A percentile compares a stretch with the other conserved stretches of the same genome.
Conservation (phyloP, 92 coral and sea anemone genomes). For the Blastomussa wellsi region DNA sequence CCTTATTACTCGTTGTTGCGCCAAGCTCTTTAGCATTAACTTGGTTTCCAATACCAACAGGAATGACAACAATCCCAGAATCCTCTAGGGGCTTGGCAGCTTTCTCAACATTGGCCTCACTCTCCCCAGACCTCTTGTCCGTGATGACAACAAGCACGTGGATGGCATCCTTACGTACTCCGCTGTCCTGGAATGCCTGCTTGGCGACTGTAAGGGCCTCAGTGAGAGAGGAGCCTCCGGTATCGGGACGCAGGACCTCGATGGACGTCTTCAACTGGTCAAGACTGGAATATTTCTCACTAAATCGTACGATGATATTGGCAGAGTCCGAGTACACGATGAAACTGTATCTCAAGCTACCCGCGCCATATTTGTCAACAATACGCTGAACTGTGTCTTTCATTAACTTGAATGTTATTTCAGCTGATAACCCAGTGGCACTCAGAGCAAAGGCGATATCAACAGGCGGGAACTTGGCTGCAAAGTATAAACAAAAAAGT, state of each 20-base stretch:
- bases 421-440: conserved; percentile 62
- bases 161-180: conserved; percentile 31
- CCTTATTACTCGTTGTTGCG: conserved; percentile 25
- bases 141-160: conserved; percentile 77
- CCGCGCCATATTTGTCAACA: conserved; percentile 68
- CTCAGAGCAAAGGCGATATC: conserved; percentile 83
- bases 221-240: conserved; percentile 17
- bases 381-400: conserved; percentile 67
- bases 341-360: conserved; percentile 67
- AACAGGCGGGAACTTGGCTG: conserved; percentile 46
- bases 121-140: conserved; percentile 64
- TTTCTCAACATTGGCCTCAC: conserved; percentile 41
- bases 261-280: conserved; percentile 31
- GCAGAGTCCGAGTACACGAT: conserved; percentile 38
- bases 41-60: conserved; percentile 80
- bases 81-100: conserved; percentile 64
- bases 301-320: conserved; percentile 21
- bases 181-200: conserved; percentile 41
- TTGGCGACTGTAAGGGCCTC: conserved; percentile 18
- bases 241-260: conserved; percentile 9
- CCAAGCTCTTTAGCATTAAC: conserved; percentile 53
- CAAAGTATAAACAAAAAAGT: background rate
- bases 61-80: conserved; percentile 68
- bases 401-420: conserved; percentile 61
- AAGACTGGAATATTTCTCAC: conserved; percentile 43